Base-by-base conservation (phyloP, 2,113 vertebrate species). In the Corythornis madagascariensis region DNA sequence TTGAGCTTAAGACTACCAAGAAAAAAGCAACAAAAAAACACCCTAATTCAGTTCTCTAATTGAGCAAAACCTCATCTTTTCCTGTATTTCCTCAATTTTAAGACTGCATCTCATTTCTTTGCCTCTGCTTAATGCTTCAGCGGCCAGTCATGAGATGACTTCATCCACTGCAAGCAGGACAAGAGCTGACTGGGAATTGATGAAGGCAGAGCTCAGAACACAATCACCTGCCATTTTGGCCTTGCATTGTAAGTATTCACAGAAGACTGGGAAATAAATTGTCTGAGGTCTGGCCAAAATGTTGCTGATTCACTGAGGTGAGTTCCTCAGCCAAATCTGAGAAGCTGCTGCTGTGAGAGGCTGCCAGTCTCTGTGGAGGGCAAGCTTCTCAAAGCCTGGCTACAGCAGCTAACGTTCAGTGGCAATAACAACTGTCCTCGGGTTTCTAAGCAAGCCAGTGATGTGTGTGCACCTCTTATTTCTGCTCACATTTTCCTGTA, bases 271-370 rank as follows among this genome's bases (percentile, higher is more conserved):
- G 76, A 80, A 73, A 48, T 57, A 55, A 86, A 60, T 10, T 31
- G 15, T 53, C 50, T 93, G 91, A 95, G 63, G 38, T n/a, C 71
- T 55, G 33, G 61, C 59, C 52, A 90, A 93, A 92, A 53, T 82
- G 83, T 89, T 77, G 81, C 86, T 90, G 93, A 90, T 84, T 91
- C 89, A 73, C 43, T 75, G 72, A 86, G 66, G 73, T 87, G 59
- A 79, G 53, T 35, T 52, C 21, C 53, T 73, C 18, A 28, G 88
- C 48, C 67, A 89, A 80, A 91, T 22, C 48, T 20, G 33, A 90
- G 64, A 80, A 33, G 26, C 12, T 59, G 65, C 70, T 64, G 18
- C 65, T 56, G 52, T 1, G 4, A 93, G 81, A 83, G 38, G 61
- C 69, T 69, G 65, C 47, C 76, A 42, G 20, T 20, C 50, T 89